These are phyloP conservation scores for Cariama cristata DNA, from an alignment of 2,113 vertebrate genomes.

Conservation along the genomic window DNA sequence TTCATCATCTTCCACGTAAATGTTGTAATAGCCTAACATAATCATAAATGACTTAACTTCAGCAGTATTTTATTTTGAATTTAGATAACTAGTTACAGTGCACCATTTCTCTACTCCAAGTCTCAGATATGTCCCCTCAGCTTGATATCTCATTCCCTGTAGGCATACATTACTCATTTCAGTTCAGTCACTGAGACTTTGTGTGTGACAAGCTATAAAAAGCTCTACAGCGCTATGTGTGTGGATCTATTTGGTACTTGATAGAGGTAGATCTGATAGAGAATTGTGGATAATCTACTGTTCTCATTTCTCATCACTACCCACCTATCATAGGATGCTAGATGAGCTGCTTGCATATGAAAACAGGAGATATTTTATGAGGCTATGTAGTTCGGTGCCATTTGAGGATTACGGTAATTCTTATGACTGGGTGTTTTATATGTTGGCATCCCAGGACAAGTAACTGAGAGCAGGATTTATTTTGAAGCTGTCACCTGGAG, in stretches of 20 bases:
- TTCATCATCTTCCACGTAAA: background rate
- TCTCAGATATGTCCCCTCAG: background rate
- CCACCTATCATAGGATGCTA: background rate
- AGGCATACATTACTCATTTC: constrained; percentile 27
- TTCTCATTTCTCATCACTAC: background rate
- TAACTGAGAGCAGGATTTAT: background rate
- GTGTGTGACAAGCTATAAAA: constrained; percentile 30
- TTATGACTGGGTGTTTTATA: background rate
- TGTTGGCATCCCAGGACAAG: background rate
- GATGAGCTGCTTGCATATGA: background rate
- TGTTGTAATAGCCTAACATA: background rate
- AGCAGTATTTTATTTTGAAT: constrained; percentile 9
- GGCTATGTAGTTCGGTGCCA: background rate
- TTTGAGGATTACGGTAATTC: background rate
- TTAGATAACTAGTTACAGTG: background rate
- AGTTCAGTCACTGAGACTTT: background rate
- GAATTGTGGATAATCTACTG: background rate
- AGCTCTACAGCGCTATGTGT: background rate
- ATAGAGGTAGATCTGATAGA: background rate
- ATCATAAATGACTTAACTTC: background rate
- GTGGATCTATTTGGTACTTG: background rate
- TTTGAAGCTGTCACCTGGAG: background rate
- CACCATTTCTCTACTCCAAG: background rate
- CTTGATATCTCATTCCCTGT: constrained; percentile 10
- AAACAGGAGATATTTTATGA: background rate